These are phyloP conservation scores for Drosophila meridiana DNA, from an alignment of 2,888 invertebrate genomes.

Conservation along the genomic window DNA sequence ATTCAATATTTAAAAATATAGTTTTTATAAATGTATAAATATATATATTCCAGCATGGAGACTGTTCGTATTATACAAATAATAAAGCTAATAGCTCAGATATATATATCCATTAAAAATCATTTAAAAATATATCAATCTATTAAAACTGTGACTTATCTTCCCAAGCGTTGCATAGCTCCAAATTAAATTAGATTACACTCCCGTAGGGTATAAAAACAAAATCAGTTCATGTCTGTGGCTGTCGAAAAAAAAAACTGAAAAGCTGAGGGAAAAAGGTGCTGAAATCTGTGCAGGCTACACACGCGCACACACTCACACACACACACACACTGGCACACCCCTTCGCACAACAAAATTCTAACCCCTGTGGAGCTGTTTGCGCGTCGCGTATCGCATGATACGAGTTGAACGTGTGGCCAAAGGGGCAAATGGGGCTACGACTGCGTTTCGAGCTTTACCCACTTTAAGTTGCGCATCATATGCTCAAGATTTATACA, in stretches of 20 bases:
- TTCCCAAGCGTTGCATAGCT: slow-evolving; percentile 7
- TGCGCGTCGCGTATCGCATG: slow-evolving; percentile 34
- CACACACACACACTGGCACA: neutral
- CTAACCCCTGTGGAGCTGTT: slow-evolving; percentile 34
- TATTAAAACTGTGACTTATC: neutral
- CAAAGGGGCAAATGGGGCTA: slow-evolving; percentile 5
- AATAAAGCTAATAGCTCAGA: neutral
- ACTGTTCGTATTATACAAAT: neutral
- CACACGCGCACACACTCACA: neutral
- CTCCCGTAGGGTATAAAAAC: slow-evolving; percentile 11
- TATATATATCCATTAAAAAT: neutral
- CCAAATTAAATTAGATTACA: neutral
- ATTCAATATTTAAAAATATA: neutral
- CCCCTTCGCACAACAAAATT: slow-evolving; percentile 1
- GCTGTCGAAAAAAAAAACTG: slow-evolving; percentile 19
- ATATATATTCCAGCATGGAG: neutral
- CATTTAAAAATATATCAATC: too few species aligned
- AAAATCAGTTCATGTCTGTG: slow-evolving; percentile 66
- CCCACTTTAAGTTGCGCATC: slow-evolving; percentile 57
- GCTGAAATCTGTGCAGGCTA: slow-evolving; percentile 67
- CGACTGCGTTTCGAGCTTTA: slow-evolving; percentile 1
- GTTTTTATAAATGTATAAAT: neutral
- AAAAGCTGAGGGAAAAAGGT: slow-evolving; percentile 31
- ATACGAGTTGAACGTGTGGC: slow-evolving; percentile 30
- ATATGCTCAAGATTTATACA: slow-evolving; percentile 57